Conservation (phyloP, 2,113 vertebrate species). For the Muntiacus muntjak region DNA sequence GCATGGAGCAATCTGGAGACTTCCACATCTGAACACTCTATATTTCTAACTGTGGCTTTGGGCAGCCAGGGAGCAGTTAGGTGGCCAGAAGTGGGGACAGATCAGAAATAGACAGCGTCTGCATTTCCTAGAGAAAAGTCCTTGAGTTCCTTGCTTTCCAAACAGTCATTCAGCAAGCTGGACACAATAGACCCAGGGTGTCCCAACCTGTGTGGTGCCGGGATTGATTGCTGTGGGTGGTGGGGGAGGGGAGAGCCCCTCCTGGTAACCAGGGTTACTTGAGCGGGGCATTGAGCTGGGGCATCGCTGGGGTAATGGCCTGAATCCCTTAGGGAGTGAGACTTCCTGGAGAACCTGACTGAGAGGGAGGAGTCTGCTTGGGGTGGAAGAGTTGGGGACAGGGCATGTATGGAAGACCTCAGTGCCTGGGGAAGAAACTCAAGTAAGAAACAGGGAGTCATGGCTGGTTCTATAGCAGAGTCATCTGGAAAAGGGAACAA, state of each 20-base stretch:
- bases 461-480: neutral
- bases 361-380: neutral
- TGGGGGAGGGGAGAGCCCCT: neutral
- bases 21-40: neutral
- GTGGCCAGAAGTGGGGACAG: neutral
- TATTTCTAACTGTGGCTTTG: neutral
- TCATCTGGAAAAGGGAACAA: neutral
- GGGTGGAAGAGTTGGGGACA: neutral
- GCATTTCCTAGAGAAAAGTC: neutral
- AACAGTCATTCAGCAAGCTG: neutral
- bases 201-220: neutral
- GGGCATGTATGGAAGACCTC: neutral
- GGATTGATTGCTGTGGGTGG: neutral
- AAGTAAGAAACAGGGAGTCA: neutral
- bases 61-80: neutral
- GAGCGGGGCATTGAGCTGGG: neutral
- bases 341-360: neutral
- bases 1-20: neutral
- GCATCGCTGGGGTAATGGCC: rapidly evolving
- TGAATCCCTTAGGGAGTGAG: neutral
- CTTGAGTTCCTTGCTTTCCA: neutral
- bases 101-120: neutral
- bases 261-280: neutral
- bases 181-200: neutral
- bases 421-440: neutral